Conservation (phyloP, 2,888 invertebrate species). For the Diabrotica balteata region DNA sequence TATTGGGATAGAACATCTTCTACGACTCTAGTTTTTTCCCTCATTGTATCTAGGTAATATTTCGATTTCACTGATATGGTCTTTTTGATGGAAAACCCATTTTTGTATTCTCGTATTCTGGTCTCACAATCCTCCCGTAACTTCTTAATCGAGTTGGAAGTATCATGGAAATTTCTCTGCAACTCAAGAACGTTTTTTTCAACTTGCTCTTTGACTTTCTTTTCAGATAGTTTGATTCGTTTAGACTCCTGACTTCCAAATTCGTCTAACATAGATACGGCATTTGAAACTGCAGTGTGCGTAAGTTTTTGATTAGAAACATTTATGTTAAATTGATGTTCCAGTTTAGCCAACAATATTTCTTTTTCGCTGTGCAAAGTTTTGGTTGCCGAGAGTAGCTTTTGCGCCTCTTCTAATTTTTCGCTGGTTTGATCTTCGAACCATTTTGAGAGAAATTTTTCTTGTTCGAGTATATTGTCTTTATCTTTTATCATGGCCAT, state of each 20-base stretch:
- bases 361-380: conserved; percentile 37
- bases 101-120: conserved; percentile 6
- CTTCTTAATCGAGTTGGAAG: conserved; percentile 3
- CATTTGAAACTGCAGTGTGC: conserved; percentile 19
- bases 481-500: conserved; percentile 32
- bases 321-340: conserved; percentile 41
- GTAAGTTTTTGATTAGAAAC: conserved; percentile 32
- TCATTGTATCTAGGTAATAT: conserved; percentile 13
- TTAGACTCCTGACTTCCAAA: conserved; percentile 15
- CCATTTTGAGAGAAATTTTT: conserved; percentile 39
- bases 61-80: conserved; percentile 8
- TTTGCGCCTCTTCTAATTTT: conserved; percentile 34
- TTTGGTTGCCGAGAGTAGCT: conserved; percentile 34
- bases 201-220: conserved; percentile 4
- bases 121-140: conserved; percentile 6
- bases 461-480: conserved; percentile 37
- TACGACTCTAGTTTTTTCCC: conserved; percentile 10
- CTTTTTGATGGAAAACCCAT: conserved; percentile 10
- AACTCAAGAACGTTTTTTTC: conserved; percentile 12
- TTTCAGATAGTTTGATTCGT: conserved; percentile 5
- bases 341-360: conserved; percentile 41
- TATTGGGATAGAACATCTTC: conserved; percentile 16
- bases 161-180: conserved; percentile 10
- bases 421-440: conserved; percentile 38
- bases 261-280: conserved; percentile 21